Evolutionary conservation across 2,113 vertebrate species (phyloP).

Genomic region (Mesoclemmys tuberculata): DNA sequence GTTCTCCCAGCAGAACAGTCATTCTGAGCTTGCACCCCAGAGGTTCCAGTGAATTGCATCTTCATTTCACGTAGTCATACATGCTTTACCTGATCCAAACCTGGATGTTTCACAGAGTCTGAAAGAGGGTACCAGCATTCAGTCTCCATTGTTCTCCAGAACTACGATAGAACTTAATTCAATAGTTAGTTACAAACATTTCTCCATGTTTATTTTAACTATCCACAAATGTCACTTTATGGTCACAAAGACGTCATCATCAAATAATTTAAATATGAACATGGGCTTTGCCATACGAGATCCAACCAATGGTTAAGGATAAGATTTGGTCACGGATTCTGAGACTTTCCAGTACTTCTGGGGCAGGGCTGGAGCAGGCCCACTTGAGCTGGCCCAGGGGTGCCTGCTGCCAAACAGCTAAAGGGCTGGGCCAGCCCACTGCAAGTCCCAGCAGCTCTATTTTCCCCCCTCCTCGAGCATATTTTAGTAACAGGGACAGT

Average conservation of each 20-base stretch:
- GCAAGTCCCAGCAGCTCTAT: too few relatives aligned
- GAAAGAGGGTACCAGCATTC: constrained; percentile 34
- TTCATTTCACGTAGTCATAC: constrained; percentile 39
- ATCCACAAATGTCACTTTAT: constrained; percentile 37
- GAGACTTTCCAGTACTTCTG: too few relatives aligned
- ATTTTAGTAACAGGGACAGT: too few relatives aligned
- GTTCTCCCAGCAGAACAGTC: constrained; percentile 24
- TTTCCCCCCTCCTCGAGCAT: too few relatives aligned
- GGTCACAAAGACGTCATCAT: constrained; percentile 38
- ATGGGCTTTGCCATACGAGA: constrained; percentile 15
- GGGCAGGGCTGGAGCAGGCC: too few relatives aligned
- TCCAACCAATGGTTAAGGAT: not conserved
- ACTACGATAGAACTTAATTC: constrained; percentile 15
- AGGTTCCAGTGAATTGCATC: constrained; percentile 39
- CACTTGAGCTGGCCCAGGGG: too few relatives aligned
- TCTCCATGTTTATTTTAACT: constrained; percentile 15
- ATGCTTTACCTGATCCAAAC: constrained; percentile 42
- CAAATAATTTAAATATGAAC: constrained; percentile 32
- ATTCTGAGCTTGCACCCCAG: not conserved
- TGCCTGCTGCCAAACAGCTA: too few relatives aligned
- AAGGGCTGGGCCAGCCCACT: too few relatives aligned
- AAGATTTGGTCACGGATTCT: too few relatives aligned
- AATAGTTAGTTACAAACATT: constrained; percentile 21
- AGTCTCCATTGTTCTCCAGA: not conserved
- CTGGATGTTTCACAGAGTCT: constrained; percentile 13